Base-by-base conservation (phyloP, 2,888 invertebrate genomes). In the Watsonalla cultraria region DNA sequence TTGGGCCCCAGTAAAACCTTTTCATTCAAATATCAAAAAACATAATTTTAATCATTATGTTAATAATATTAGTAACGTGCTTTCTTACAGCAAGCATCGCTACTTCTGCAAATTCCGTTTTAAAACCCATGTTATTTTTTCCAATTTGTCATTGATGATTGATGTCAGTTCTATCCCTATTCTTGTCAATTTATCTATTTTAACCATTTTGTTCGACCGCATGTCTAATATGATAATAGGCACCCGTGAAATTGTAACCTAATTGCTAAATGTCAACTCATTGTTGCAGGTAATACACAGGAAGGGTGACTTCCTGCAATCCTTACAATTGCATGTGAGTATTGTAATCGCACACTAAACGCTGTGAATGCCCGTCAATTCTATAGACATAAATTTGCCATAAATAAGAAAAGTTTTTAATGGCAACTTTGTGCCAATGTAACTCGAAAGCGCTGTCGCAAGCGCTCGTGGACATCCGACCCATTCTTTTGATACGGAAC, bases 201-300 rank as follows among this genome's bases (percentile, higher is more conserved):
- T 11, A 11, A 42, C 11, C 42, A 42, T 11, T 42, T 42, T 11
- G 42, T 42, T 42, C 42, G 11, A 42, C 49, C 6, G 15, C 49
- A 49, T 33, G 37, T 48, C 13, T 14, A 35, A 39, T 39, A 15
- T 24, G 1, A 24, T 13, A 48, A 11, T 52, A 53, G 48, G 51
- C 52, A 49, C 53, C 54, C 58, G 56, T 57, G 61, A 61, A 57
- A 59, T 61, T 56, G 67, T 61, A 55, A 64, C 65, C 67, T 66
- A 64, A 68, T 24, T 67, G 68, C 68, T 71, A 69, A 42, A 75
- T 65, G 66, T 70, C 59, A 61, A 63, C 64, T 74, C 71, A 76
- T 79, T 84, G 78, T 86, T 84, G 58, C 81, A 87, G 86, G 86
- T 86, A 86, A 83, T 76, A 67, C 67, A 67, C 73, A 74, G 74